Percentiles rank a stretch among this genome's conserved stretches.
Conservation (phyloP, 2,888 invertebrate species). For the Acanthacorydalis orientalis region DNA sequence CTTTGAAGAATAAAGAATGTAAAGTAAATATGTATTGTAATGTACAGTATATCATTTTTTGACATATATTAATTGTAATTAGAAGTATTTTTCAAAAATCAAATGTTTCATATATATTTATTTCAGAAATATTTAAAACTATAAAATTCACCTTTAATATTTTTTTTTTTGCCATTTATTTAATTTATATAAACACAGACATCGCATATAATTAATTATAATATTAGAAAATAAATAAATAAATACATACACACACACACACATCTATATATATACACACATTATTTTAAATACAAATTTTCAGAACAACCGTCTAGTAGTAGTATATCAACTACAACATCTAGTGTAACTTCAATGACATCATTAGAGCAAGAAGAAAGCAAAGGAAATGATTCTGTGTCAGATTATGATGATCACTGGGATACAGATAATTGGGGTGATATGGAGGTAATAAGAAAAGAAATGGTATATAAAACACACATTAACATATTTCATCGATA, state of each 20-base stretch:
- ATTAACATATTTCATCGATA: neutral
- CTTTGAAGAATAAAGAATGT: too few species aligned
- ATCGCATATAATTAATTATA: too few species aligned
- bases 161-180: too few species aligned
- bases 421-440: slow-evolving; percentile 82
- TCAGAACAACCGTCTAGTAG: slow-evolving; percentile 77
- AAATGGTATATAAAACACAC: neutral
- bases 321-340: slow-evolving; percentile 76
- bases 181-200: too few species aligned
- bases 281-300: slow-evolving; percentile 10
- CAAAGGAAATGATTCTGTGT: slow-evolving; percentile 60
- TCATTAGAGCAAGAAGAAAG: slow-evolving; percentile 64
- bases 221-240: neutral
- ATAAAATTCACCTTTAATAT: too few species aligned
- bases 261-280: too few species aligned
- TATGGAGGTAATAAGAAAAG: slow-evolving; percentile 45
- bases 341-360: slow-evolving; percentile 78
- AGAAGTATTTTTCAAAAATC: too few species aligned
- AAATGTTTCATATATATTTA: too few species aligned
- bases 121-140: too few species aligned
- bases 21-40: neutral
- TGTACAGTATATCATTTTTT: too few species aligned
- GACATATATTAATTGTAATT: too few species aligned
- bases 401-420: slow-evolving; percentile 80
- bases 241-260: too few species aligned